These are phyloP conservation scores for Synodontis membranacea DNA, from an alignment of 2,113 vertebrate species.

Conservation along the genomic window DNA sequence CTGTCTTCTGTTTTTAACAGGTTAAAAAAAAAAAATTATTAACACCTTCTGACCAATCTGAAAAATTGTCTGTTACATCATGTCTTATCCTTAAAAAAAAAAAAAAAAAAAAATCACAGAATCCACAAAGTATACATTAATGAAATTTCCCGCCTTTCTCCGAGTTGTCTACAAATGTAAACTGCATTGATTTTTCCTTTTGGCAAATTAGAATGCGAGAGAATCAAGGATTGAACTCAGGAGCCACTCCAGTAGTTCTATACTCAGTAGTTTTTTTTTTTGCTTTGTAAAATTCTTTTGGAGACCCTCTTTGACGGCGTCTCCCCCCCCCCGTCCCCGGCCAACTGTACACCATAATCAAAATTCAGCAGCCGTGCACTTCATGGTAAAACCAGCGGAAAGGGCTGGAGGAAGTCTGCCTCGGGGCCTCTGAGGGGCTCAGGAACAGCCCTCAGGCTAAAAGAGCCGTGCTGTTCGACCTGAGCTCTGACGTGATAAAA, in stretches of 20 bases:
- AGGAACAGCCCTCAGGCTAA: slow-evolving; percentile 66
- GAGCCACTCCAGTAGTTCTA: slow-evolving; percentile 28
- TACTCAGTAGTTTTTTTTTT: slow-evolving; percentile 47
- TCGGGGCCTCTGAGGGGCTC: slow-evolving; percentile 66
- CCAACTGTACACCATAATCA: slow-evolving; percentile 60
- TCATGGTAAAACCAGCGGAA: slow-evolving; percentile 27
- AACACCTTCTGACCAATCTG: neutral
- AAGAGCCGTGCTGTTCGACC: slow-evolving; percentile 55
- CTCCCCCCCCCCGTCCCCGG: slow-evolving; percentile 65
- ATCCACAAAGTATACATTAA: neutral
- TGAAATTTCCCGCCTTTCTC: neutral
- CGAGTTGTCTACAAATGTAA: neutral
- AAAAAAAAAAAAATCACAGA: neutral
- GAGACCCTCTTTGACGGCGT: slow-evolving; percentile 65
- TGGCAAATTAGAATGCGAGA: neutral
- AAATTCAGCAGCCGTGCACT: slow-evolving; percentile 59
- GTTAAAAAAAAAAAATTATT: neutral
- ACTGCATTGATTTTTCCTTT: neutral
- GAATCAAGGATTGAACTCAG: neutral
- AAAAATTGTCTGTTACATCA: neutral
- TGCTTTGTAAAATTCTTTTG: slow-evolving; percentile 41
- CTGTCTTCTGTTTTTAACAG: neutral
- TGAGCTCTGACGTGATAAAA: slow-evolving; percentile 59
- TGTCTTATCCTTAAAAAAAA: neutral
- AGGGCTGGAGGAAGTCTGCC: slow-evolving; percentile 63